Conservation (phyloP, 2,113 vertebrate species). For the Scalopus aquaticus region DNA sequence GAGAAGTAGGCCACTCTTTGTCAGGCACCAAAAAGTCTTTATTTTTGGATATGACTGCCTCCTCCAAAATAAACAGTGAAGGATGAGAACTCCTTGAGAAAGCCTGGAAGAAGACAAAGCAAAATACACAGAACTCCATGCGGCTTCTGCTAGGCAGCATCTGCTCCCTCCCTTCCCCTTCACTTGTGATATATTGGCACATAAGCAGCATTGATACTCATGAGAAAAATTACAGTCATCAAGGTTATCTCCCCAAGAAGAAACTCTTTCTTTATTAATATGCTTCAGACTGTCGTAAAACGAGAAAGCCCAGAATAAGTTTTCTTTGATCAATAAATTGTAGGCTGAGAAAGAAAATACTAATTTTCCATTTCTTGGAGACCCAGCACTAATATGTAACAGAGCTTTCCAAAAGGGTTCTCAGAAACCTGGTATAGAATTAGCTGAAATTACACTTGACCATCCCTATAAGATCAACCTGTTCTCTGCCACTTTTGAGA, state of each 20-base stretch:
- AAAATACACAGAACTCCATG: neutral
- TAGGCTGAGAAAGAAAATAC: slow-evolving; percentile 73
- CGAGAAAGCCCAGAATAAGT: slow-evolving; percentile 78
- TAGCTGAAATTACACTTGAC: slow-evolving; percentile 76
- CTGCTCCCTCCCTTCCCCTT: slow-evolving; percentile 39
- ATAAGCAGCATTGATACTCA: slow-evolving; percentile 54
- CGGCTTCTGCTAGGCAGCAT: slow-evolving; percentile 34
- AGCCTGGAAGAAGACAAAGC: slow-evolving; percentile 2
- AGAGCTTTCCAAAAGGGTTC: slow-evolving; percentile 60
- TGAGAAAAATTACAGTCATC: slow-evolving; percentile 80
- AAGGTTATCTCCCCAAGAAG: slow-evolving; percentile 78
- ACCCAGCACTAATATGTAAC: slow-evolving; percentile 70
- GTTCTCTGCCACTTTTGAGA: slow-evolving; percentile 58
- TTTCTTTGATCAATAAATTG: slow-evolving; percentile 81
- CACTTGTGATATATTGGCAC: slow-evolving; percentile 63
- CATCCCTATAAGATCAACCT: slow-evolving; percentile 55
- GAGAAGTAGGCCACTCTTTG: neutral
- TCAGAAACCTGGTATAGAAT: slow-evolving; percentile 73
- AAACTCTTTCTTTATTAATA: slow-evolving; percentile 79
- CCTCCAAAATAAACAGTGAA: neutral
- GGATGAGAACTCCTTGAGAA: slow-evolving; percentile 27
- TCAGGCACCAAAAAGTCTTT: neutral
- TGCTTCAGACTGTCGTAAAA: slow-evolving; percentile 68
- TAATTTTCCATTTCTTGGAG: slow-evolving; percentile 79
- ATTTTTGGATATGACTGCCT: neutral